Percentiles rank a stretch among this genome's conserved stretches.
These are phyloP conservation scores for Cheilosia scutellata DNA, from an alignment of 2,888 invertebrate species.

Conservation along the genomic window DNA sequence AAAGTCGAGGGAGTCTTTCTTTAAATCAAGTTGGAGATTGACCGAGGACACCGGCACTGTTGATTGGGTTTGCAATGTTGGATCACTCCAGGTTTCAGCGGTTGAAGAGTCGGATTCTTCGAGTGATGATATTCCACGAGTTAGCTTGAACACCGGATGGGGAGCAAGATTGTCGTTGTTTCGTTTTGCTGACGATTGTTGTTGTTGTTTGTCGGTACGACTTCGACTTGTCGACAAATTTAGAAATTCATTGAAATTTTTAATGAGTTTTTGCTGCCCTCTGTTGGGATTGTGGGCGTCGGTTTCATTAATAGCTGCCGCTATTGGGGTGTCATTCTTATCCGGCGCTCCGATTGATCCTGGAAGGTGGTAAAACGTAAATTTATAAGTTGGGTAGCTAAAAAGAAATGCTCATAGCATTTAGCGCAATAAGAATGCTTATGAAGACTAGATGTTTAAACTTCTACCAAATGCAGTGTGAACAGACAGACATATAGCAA, in stretches of 20 bases:
- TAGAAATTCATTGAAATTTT: conserved; percentile 93
- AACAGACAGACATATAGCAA: too few relatives aligned
- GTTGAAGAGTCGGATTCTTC: conserved; percentile 85
- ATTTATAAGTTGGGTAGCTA: too few relatives aligned
- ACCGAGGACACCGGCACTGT: conserved; percentile 66
- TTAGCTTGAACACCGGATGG: conserved; percentile 84
- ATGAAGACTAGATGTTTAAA: too few relatives aligned
- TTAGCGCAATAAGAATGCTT: too few relatives aligned
- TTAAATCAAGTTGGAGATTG: conserved; percentile 77
- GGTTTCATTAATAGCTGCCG: conserved; percentile 23
- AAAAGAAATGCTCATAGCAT: too few relatives aligned
- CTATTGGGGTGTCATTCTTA: conserved; percentile 84
- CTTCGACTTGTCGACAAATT: conserved; percentile 89
- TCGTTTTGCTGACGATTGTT: conserved; percentile 7
- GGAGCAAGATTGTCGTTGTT: conserved; percentile 44
- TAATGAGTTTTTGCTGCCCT: conserved; percentile 86
- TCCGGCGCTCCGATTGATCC: conserved; percentile 87
- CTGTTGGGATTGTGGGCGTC: conserved; percentile 77
- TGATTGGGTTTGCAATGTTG: conserved; percentile 77
- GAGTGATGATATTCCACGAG: conserved; percentile 83
- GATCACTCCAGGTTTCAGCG: conserved; percentile 82
- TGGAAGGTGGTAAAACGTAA: conserved; percentile 8
- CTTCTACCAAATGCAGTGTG: too few relatives aligned
- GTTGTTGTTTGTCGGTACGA: conserved; percentile 83
- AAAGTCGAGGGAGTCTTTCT: conserved; percentile 78